Conservation (phyloP, 2,797 vertebrate species). For the Pseudocheirus occidentalis region DNA sequence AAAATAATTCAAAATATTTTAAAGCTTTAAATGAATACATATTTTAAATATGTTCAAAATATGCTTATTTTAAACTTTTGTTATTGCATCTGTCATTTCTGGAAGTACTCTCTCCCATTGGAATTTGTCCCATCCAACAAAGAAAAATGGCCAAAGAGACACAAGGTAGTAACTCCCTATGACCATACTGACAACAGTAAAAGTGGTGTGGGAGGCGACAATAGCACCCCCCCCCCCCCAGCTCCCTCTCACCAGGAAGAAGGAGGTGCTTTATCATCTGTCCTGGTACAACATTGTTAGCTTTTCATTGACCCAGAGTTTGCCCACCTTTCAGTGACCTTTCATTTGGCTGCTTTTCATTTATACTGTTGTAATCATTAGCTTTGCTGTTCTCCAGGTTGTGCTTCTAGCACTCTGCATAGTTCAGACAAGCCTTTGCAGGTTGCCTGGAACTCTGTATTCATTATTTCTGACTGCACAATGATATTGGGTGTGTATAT, state of each 20-base stretch:
- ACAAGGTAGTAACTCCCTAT: not conserved
- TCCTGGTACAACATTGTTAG: not conserved
- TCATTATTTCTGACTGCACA: not conserved
- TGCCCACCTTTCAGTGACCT: not conserved
- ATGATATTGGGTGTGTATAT: not conserved
- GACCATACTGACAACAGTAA: not conserved
- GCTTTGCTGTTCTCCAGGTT: not conserved
- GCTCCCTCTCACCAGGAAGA: too few species aligned
- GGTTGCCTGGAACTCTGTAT: not conserved
- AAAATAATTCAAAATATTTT: not conserved
- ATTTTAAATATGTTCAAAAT: not conserved
- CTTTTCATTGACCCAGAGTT: not conserved
- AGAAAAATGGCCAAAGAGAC: not conserved
- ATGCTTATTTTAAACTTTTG: not conserved
- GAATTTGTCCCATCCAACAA: not conserved
- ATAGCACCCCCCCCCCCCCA: too few species aligned
- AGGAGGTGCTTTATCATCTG: not conserved
- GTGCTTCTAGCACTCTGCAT: not conserved
- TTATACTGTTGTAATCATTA: not conserved
- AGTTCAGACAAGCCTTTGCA: not conserved
- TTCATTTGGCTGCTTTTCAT: not conserved
- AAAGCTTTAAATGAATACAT: not conserved
- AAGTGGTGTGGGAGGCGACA: not conserved
- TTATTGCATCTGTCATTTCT: not conserved
- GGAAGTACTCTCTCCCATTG: not conserved